Percentiles rank a stretch among this genome's conserved stretches.
Conservation (phyloP, 2,113 vertebrate genomes). For the Mus spicilegus region DNA sequence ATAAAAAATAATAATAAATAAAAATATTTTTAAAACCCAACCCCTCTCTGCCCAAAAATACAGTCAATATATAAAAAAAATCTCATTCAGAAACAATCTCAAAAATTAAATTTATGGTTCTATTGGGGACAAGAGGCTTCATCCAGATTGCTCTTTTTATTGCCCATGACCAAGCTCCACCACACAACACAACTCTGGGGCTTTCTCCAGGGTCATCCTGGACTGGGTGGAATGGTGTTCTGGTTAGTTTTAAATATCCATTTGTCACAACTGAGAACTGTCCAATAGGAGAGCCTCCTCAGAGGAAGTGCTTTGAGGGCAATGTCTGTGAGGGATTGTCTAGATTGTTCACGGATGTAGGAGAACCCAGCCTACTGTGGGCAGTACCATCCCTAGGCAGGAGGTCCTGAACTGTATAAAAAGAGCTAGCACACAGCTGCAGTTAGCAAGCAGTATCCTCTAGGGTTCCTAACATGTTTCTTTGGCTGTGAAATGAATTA, state of each 20-base stretch:
- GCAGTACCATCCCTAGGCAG: not conserved
- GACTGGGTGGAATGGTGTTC: too few relatives aligned
- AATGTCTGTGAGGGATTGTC: not conserved
- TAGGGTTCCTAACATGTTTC: not conserved
- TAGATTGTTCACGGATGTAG: not conserved
- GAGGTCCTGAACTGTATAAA: not conserved
- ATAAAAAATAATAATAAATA: too few relatives aligned
- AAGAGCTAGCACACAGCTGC: not conserved
- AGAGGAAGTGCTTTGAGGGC: too few relatives aligned
- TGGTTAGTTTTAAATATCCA: not conserved
- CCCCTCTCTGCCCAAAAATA: not conserved
- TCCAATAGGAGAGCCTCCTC: not conserved
- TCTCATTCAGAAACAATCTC: conserved; percentile 10
- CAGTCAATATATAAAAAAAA: not conserved
- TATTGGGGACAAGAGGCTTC: not conserved
- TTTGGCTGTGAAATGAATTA: not conserved
- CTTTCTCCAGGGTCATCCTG: not conserved
- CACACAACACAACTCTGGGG: not conserved
- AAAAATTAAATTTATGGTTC: conserved; percentile 18
- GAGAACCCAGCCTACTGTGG: not conserved
- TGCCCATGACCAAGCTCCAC: not conserved
- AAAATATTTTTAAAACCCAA: not conserved
- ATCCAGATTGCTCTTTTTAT: not conserved
- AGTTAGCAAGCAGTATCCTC: not conserved
- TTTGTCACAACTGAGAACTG: not conserved